Evolutionary conservation across 2,888 invertebrate genomes (phyloP), one percentile per base, ranked within the genome.

Genomic region (Allophyes oxyacanthae): DNA sequence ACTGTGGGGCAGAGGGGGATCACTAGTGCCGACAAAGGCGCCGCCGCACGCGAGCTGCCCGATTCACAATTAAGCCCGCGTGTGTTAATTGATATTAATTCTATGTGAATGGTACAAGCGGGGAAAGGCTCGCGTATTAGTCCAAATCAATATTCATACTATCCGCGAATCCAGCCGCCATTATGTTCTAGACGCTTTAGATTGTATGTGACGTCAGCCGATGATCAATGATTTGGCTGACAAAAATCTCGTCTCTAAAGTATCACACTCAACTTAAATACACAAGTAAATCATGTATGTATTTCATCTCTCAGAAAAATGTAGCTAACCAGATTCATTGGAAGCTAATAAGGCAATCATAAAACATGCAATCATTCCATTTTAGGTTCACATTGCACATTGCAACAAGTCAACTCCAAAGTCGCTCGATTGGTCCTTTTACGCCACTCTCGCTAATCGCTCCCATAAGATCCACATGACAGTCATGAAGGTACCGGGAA

Each of bases 41-140:
- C 91, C 92, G 92, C 92, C 91, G 90, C 93, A 92, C 92, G 93
- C 92, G 92, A 91, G 84, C 86, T 85, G 84, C 90, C 88, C 88
- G 91, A 91, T 89, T 90, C 92, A 91, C 92, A 91, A 93, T 93
- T 93, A 93, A 91, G 90, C 87, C 91, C 87, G 92, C 89, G 92
- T 92, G 92, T 90, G 92, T 91, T 93, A 94, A 94, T 93, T 94
- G 92, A 89, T 91, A 92, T 92, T 93, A 94, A 94, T 92, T 89
- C 88, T 82, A 82, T 82, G 79, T 82, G 87, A 83, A 79, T 90
- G 92, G 91, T 82, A 79, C 83, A 90, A 91, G 88, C 61, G 58
- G 52, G 28, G 48, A 61, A 64, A 64, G 56, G 43, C 65, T 58
- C 51, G 68, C 67, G 74, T 57, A 51, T 62, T 55, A 54, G 38